Conservation (phyloP, 2,797 vertebrate species). For the Enteromius afrohamiltoni region DNA sequence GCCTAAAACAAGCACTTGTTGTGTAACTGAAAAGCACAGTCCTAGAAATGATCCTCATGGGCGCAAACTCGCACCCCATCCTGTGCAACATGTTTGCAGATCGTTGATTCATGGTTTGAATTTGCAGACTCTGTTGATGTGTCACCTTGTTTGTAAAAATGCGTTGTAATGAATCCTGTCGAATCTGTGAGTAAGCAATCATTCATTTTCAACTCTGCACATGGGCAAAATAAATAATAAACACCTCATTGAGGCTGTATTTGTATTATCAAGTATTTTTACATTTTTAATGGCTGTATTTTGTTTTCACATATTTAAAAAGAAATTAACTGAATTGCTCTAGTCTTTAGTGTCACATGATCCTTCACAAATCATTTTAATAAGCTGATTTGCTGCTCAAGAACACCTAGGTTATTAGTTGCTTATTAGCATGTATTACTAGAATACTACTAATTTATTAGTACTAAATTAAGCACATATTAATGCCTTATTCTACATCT, state of each 20-base stretch:
- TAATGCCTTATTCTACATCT: no score
- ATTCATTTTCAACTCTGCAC: no score
- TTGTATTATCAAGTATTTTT: neutral
- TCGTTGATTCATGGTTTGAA: neutral
- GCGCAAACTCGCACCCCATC: neutral
- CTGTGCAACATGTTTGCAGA: neutral
- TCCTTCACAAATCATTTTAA: neutral
- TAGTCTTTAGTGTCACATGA: neutral
- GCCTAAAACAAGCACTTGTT: conserved; percentile 7
- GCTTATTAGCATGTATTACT: no score
- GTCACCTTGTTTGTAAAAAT: conserved; percentile 3
- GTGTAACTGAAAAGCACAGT: neutral
- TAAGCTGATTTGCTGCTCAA: neutral
- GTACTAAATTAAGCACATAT: no score
- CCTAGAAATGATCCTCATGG: neutral
- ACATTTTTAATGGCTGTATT: neutral
- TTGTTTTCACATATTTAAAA: neutral
- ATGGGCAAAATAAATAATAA: neutral
- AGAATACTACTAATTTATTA: no score
- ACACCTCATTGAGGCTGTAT: neutral
- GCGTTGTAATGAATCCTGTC: neutral
- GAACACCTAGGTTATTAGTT: no score
- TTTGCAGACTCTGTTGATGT: neutral
- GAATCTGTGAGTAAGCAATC: neutral
- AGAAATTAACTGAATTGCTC: neutral